A percentile compares a stretch with the other conserved stretches of the same genome.
Conservation (phyloP, 2,797 vertebrate species). For the Pithecia hirsuta region DNA sequence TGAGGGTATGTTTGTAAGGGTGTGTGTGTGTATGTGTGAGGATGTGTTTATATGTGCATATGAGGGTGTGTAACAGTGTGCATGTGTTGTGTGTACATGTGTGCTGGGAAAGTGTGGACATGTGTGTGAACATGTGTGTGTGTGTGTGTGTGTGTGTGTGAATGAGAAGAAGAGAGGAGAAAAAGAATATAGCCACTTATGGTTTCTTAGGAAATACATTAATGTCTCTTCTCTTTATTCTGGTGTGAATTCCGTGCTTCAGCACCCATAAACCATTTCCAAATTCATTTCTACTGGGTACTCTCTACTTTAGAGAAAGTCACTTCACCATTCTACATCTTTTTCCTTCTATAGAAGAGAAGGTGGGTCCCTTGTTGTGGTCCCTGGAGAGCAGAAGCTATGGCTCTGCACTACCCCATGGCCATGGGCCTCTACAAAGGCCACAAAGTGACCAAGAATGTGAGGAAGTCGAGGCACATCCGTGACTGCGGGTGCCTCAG, state of each 20-base stretch:
- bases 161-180: neutral
- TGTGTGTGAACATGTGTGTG: neutral
- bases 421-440: neutral
- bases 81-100: neutral
- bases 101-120: neutral
- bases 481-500: fast-evolving
- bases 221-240: neutral
- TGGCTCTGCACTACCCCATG: neutral
- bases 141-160: neutral
- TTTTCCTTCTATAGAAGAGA: neutral
- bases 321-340: neutral
- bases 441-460: neutral
- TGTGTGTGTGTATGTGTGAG: neutral
- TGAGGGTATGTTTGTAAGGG: neutral
- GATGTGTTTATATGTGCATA: neutral
- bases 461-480: neutral
- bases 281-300: neutral
- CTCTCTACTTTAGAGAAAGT: neutral
- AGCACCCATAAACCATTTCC: neutral
- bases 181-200: neutral
- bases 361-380: neutral
- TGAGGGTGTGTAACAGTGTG: neutral
- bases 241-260: neutral
- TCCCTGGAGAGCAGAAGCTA: neutral
- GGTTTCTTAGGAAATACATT: neutral